Evolutionary conservation across 2,113 vertebrate genomes (phyloP).

Genomic region (Dryoscopus gambensis): DNA sequence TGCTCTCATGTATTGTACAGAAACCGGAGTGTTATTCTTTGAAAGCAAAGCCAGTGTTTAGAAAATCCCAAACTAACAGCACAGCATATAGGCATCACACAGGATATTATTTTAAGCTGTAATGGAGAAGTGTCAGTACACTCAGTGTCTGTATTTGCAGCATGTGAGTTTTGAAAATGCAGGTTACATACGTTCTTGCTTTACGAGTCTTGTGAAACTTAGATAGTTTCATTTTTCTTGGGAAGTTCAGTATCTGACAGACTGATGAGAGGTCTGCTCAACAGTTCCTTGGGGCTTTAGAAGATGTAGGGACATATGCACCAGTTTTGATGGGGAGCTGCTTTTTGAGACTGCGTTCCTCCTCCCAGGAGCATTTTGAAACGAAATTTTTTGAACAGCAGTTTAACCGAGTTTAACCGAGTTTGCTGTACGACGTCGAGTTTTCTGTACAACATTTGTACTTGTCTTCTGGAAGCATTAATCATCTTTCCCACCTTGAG

Average conservation of each 20-base stretch:
- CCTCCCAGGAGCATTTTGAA: neutral
- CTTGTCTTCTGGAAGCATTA: neutral
- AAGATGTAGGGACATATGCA: neutral
- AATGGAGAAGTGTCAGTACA: conserved; percentile 49
- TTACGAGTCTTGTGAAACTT: neutral
- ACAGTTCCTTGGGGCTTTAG: neutral
- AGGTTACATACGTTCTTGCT: neutral
- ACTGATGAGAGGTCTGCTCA: neutral
- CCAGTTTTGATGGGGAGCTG: neutral
- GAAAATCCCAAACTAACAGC: conserved; percentile 60
- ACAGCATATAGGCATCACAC: conserved; percentile 38
- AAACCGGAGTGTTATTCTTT: conserved; percentile 58
- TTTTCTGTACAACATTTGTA: neutral
- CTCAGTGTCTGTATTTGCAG: conserved; percentile 64
- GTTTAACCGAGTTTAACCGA: neutral
- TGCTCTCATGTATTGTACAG: conserved; percentile 42
- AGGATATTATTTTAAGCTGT: conserved; percentile 64
- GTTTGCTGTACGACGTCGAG: neutral
- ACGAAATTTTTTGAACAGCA: neutral
- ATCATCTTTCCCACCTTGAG: neutral
- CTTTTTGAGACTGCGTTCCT: neutral
- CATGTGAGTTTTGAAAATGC: conserved; percentile 50
- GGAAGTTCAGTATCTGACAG: neutral
- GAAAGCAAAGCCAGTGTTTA: conserved; percentile 67
- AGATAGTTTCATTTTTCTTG: neutral